Percentiles rank a stretch among this genome's conserved stretches.
phyloP scores from a whole-genome alignment of 2,888 invertebrate species.

The Acanthococcus lagerstroemiae region DNA sequence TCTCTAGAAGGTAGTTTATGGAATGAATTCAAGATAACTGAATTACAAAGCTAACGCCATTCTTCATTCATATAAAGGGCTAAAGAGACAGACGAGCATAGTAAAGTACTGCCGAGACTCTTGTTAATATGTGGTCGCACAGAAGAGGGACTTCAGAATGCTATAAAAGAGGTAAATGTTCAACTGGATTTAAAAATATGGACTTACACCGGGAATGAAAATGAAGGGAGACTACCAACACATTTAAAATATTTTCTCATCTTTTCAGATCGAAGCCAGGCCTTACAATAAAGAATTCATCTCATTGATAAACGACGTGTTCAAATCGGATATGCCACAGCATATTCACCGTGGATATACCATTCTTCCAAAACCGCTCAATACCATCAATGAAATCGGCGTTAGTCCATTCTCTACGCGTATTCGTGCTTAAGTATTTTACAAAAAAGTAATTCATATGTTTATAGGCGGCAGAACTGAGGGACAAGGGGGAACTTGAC shows the following conservation, averaged over 20 bases:
- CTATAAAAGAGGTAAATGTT: constrained; percentile 25
- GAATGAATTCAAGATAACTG: no score
- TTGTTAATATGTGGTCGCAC: constrained; percentile 36
- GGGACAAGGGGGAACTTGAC: no score
- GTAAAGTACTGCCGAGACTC: constrained; percentile 35
- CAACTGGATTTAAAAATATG: constrained; percentile 34
- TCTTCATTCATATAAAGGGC: no score
- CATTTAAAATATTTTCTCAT: not conserved
- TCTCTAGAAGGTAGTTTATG: no score
- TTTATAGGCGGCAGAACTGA: no score
- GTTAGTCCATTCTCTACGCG: no score
- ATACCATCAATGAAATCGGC: not conserved
- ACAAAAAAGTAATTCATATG: no score
- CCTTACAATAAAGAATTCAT: constrained; percentile 34
- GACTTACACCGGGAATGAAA: constrained; percentile 42
- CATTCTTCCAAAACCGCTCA: constrained; percentile 7
- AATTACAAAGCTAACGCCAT: no score
- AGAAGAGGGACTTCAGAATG: constrained; percentile 28
- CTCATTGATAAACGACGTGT: constrained; percentile 32
- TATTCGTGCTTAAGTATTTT: no score
- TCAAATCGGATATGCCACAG: constrained; percentile 22
- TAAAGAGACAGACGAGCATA: no score
- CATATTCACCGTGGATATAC: constrained; percentile 31
- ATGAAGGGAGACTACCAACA: constrained; percentile 36
- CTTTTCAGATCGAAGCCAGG: constrained; percentile 29